Base-by-base conservation (phyloP, 2,113 vertebrate genomes). In the Leptobrachium leishanense region DNA sequence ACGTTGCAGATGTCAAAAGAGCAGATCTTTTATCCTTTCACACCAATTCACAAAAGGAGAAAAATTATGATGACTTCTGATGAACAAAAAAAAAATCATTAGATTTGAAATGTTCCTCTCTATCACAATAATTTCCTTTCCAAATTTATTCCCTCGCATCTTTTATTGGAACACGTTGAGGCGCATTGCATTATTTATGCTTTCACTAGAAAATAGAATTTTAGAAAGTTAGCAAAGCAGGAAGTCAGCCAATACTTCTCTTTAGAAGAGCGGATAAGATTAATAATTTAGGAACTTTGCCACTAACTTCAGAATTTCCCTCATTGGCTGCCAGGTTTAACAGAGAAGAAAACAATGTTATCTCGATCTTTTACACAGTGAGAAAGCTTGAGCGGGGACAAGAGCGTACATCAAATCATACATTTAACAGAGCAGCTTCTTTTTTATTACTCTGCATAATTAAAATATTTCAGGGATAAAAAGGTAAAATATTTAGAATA, bases 171-270 rank as follows among this genome's bases (percentile, higher is more conserved):
- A 41, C 20, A 73, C 72, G 76, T 79, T 57, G 64, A 39, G 20
- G 50, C 50, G 57, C 50, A 68, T 71, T 80, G 77, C 77, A 80
- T 80, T 74, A 80, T 80, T 80, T 68, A 80, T 74, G 71, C 70
- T 84, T 80, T 83, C 62, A 68, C 75, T 43, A 50, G 68, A 53
- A 62, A 40, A 82, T 46, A 13, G 41, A 75, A 82, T 46, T 68
- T 80, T 2, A 8, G 0, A 13, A 50, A 73, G 69, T 85, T 77
- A 41, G 82, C 15, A 75, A 79, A 79, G 74, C 74, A 69, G 69
- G 64, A 63, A 59, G 11, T 66, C 63, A 80, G 64, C 70, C 77
- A 80, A 68, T 74, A 44, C 70, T 67, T 43, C 46, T 43, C 57
- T n/a, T 59, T 10, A 59, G 62, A 53, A 73, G 53, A 54, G 62